Evolutionary conservation across 2,888 invertebrate genomes (phyloP).

Genomic region (Pimpla rufipes): DNA sequence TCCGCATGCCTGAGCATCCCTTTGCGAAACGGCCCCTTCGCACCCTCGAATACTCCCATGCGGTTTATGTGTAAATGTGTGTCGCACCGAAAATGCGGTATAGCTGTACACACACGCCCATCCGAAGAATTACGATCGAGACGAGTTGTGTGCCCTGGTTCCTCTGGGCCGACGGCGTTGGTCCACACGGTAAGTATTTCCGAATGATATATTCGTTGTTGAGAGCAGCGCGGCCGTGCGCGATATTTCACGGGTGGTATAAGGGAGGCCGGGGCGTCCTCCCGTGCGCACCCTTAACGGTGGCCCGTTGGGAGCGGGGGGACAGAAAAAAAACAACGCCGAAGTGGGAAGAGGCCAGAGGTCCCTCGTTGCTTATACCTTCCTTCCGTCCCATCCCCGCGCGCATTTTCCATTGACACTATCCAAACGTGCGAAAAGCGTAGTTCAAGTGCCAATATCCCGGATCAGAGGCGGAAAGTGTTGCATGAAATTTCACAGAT

Average conservation of each 20-base stretch:
- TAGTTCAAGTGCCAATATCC: no score
- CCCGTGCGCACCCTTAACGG: conserved; percentile 39
- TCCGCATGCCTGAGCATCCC: background rate
- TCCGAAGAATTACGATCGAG: conserved; percentile 58
- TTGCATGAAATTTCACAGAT: no score
- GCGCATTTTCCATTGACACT: no score
- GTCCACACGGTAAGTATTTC: conserved; percentile 76
- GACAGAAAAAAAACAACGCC: no score
- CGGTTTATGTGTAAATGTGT: conserved; percentile 5
- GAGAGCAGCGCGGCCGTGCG: conserved; percentile 72
- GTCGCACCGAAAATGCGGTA: background rate
- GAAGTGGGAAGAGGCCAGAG: no score
- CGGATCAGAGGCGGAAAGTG: no score
- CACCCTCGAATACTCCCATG: background rate
- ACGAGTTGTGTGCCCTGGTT: conserved; percentile 57
- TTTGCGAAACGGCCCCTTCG: background rate
- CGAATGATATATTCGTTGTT: conserved; percentile 78
- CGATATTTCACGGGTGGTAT: conserved; percentile 75
- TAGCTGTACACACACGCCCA: background rate
- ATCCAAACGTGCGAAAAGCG: no score
- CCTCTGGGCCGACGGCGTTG: conserved; percentile 60
- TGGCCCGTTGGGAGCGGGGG: no score
- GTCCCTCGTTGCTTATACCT: no score
- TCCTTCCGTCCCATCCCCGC: no score
- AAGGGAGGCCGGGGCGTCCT: conserved; percentile 63